Conservation (phyloP, 2,888 invertebrate genomes). For the Euphydryas editha region DNA sequence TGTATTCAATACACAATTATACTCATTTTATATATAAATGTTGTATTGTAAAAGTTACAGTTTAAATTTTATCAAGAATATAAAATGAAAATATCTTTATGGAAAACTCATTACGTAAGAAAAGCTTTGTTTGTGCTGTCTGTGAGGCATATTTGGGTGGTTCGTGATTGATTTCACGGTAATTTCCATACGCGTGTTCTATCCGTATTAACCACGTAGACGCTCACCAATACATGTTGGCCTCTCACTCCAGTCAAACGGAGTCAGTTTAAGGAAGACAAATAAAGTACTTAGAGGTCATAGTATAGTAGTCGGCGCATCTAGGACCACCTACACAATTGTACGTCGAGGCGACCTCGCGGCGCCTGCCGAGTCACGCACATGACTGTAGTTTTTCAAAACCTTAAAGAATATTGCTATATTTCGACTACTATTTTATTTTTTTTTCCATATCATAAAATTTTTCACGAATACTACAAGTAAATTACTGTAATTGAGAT, state of each 20-base stretch:
- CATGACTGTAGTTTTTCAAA: slow-evolving; percentile 75
- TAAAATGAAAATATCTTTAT: slow-evolving; percentile 61
- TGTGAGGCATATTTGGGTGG: slow-evolving; percentile 69
- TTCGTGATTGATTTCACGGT: slow-evolving; percentile 81
- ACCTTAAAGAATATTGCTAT: slow-evolving; percentile 50
- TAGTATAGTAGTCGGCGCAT: slow-evolving; percentile 59
- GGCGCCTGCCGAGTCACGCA: slow-evolving; percentile 83
- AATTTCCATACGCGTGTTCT: slow-evolving; percentile 82
- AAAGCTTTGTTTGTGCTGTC: slow-evolving; percentile 72
- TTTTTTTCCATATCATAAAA: slow-evolving; percentile 9
- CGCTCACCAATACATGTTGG: slow-evolving; percentile 59
- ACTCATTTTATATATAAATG: background rate
- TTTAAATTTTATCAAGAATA: background rate
- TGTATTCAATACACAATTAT: background rate
- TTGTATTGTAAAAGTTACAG: no score
- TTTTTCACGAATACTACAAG: background rate
- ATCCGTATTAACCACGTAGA: slow-evolving; percentile 79
- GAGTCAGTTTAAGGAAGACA: slow-evolving; percentile 34
- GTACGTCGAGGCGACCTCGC: slow-evolving; percentile 73
- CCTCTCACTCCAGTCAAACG: slow-evolving; percentile 42
- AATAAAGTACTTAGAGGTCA: slow-evolving; percentile 55
- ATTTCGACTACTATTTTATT: slow-evolving; percentile 16
- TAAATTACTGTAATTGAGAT: background rate
- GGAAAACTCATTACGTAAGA: slow-evolving; percentile 65
- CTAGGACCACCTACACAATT: slow-evolving; percentile 72